Base-by-base conservation (phyloP, 2,888 invertebrate genomes). In the Auanema freiburgensis region DNA sequence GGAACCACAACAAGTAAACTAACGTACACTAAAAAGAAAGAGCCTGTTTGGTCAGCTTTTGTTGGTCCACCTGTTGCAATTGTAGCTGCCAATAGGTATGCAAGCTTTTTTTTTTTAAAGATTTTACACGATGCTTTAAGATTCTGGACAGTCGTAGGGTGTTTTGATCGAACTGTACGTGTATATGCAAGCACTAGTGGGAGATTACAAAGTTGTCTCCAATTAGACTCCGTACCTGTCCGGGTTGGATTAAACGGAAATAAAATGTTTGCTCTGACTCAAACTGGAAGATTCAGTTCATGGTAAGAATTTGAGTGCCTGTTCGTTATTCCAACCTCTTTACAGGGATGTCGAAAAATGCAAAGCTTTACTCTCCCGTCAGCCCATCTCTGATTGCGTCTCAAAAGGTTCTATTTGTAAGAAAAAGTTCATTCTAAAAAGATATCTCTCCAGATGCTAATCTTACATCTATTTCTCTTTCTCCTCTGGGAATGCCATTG, bases 371-470 rank as follows among this genome's bases (percentile, higher is more conserved):
- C 53, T 69, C 3, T 46, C 66, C 5, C 49, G 63, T 12, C 61
- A 68, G 23, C 49, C 70, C 11, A 57, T 73, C 1, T 67, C 65
- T 16, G 72, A 73, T 49, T 73, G 72, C 61, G 63, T 73, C 16
- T 33, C 56, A 12, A 62, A 62, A 41, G 52, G 52, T 52, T 52
- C n/a, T n/a, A n/a, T n/a, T n/a, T n/a, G n/a, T n/a, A n/a, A n/a
- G n/a, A n/a, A n/a, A n/a, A n/a, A n/a, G n/a, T n/a, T n/a, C n/a
- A n/a, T n/a, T n/a, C n/a, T n/a, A n/a, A n/a, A n/a, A n/a, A n/a
- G n/a, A n/a, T n/a, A n/a, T n/a, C 12, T 57, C 18, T 51, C 50
- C 46, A 57, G 64, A 64, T 23, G 64, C 62, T 24, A 41, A 56
- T 25, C 56, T 65, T 14, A 44, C 43, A 33, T 56, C 56, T 11